Percentiles rank a stretch among this genome's conserved stretches.
phyloP scores from a whole-genome alignment of 2,797 vertebrate genomes.

The Bradypus variegatus region DNA sequence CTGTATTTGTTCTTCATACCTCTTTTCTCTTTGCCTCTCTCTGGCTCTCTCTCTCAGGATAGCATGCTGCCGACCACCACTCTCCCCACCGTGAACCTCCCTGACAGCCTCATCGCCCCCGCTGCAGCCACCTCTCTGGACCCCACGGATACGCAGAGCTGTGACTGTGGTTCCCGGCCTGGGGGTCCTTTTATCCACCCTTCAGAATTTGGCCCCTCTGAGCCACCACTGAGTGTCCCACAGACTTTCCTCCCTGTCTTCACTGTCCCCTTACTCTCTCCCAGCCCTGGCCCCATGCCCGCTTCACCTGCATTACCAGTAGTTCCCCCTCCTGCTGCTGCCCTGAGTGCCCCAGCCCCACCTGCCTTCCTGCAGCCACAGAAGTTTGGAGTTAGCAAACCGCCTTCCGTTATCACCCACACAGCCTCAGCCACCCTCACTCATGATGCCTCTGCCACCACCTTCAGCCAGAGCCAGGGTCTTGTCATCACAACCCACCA shows the following conservation, averaged over 20 bases:
- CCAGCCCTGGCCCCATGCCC: slow-evolving; percentile 55
- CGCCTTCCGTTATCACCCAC: slow-evolving; percentile 81
- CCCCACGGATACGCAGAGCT: slow-evolving; percentile 39
- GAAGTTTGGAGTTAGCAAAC: slow-evolving; percentile 70
- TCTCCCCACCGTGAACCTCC: slow-evolving; percentile 70
- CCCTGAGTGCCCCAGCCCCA: slow-evolving; percentile 68
- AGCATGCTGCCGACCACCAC: slow-evolving; percentile 65
- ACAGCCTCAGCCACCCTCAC: slow-evolving; percentile 80
- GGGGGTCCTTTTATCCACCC: slow-evolving; percentile 73
- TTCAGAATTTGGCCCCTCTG: slow-evolving; percentile 63
- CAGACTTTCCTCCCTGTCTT: slow-evolving; percentile 82
- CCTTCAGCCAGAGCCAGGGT: slow-evolving; percentile 82
- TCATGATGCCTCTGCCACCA: slow-evolving; percentile 77
- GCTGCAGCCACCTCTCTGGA: slow-evolving; percentile 71
- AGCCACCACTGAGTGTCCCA: slow-evolving; percentile 63
- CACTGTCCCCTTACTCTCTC: slow-evolving; percentile 67
- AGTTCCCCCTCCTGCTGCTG: slow-evolving; percentile 70
- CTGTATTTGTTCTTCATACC: background rate
- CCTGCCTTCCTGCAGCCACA: slow-evolving; percentile 59
- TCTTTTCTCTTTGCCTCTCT: no score
- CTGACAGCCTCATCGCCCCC: slow-evolving; percentile 75
- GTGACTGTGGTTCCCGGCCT: background rate
- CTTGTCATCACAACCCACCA: slow-evolving; percentile 72
- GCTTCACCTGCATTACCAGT: slow-evolving; percentile 70
- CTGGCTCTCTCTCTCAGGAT: slow-evolving; percentile 66